phyloP scores from a whole-genome alignment of 2,888 invertebrate genomes.

The Cryptocephalus primarius region DNA sequence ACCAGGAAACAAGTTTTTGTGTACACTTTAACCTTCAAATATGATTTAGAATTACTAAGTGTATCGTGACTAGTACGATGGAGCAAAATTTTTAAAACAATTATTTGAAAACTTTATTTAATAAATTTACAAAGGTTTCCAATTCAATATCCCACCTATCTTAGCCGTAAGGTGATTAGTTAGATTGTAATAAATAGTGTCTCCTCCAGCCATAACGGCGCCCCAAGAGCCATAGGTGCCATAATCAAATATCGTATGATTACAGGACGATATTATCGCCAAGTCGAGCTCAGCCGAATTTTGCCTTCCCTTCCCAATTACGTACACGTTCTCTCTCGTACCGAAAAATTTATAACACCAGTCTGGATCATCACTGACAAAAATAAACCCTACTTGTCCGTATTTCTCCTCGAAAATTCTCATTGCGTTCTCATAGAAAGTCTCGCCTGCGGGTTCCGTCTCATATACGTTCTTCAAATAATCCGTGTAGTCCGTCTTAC shows the following conservation, averaged over 20 bases:
- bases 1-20: too few species aligned
- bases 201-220: slow-evolving; percentile 40
- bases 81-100: too few species aligned
- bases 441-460: slow-evolving; percentile 31
- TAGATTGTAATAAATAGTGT: slow-evolving; percentile 38
- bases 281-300: slow-evolving; percentile 37
- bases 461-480: slow-evolving; percentile 43
- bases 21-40: too few species aligned
- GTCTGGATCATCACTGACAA: slow-evolving; percentile 40
- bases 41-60: too few species aligned
- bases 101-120: too few species aligned
- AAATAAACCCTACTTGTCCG: slow-evolving; percentile 33
- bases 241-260: slow-evolving; percentile 44
- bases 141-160: slow-evolving; percentile 24
- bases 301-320: slow-evolving; percentile 30
- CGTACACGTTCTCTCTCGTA: slow-evolving; percentile 31
- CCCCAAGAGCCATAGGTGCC: slow-evolving; percentile 44
- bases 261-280: slow-evolving; percentile 40
- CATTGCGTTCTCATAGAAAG: slow-evolving; percentile 38
- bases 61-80: too few species aligned
- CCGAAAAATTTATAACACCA: slow-evolving; percentile 38
- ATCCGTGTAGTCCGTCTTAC: slow-evolving; percentile 45
- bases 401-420: slow-evolving; percentile 36
- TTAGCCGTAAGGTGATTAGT: slow-evolving; percentile 33
- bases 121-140: too few species aligned